Percentiles rank a stretch among this genome's conserved stretches.
Conservation (phyloP, 92 coral and sea anemone species). For the Siderastrea radians region DNA sequence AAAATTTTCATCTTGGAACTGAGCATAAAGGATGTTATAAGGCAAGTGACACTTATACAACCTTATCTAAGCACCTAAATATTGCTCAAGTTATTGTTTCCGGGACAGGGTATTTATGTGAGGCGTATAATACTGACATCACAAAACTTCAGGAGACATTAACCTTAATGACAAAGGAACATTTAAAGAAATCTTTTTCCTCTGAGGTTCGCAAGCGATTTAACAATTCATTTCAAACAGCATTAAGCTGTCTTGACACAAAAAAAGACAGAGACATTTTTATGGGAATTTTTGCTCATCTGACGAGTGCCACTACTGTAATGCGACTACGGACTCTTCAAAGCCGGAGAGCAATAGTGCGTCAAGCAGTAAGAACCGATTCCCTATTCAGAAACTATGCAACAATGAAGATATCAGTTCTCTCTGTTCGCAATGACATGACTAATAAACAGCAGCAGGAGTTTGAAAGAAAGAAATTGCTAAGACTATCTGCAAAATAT, state of each 20-base stretch:
- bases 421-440: constrained; percentile 51
- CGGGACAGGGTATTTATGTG: constrained; percentile 42
- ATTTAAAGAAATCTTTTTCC: constrained; percentile 4
- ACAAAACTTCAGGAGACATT: constrained; percentile 33
- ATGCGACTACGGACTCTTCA: constrained; percentile 14
- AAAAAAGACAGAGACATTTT: constrained; percentile 13
- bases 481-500: background rate
- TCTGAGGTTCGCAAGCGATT: constrained; percentile 27
- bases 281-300: constrained; percentile 10
- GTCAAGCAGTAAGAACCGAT: constrained; percentile 21
- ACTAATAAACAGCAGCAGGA: constrained; percentile 38
- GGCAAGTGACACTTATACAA: constrained; percentile 24
- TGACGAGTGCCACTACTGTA: constrained; percentile 9
- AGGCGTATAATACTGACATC: constrained; percentile 31
- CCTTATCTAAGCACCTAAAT: constrained; percentile 28
- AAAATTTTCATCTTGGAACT: constrained; percentile 17
- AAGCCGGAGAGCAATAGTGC: constrained; percentile 5
- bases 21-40: constrained; percentile 22
- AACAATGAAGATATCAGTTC: constrained; percentile 27
- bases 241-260: constrained; percentile 14
- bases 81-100: constrained; percentile 42
- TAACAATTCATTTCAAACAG: background rate
- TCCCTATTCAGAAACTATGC: constrained; percentile 9
- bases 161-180: constrained; percentile 35
- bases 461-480: constrained; percentile 8